These are phyloP conservation scores for Leptopterna dolabrata DNA, from an alignment of 2,888 invertebrate genomes.

Conservation along the genomic window DNA sequence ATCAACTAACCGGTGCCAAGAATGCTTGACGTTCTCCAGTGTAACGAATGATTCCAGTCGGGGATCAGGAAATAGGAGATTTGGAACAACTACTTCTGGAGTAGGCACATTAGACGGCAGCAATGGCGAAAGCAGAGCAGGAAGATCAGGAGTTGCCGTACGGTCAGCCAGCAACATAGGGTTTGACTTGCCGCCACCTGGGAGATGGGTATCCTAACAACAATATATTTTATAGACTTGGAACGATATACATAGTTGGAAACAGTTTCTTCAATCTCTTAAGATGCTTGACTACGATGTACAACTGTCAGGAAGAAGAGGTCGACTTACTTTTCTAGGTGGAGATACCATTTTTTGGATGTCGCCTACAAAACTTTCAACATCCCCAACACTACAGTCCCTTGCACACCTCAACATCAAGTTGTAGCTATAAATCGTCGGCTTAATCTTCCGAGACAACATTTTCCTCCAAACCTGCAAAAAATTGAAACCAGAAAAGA, in stretches of 20 bases:
- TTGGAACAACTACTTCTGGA: not conserved
- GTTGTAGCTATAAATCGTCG: conserved; percentile 82
- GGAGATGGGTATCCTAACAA: no score
- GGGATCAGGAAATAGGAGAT: conserved; percentile 66
- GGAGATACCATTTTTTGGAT: conserved; percentile 64
- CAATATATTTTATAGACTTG: no score
- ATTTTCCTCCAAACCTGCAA: conserved; percentile 84
- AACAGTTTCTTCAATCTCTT: no score
- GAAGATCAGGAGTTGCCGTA: no score
- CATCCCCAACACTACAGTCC: conserved; percentile 83
- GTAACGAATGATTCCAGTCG: conserved; percentile 73
- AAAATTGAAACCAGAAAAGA: not conserved
- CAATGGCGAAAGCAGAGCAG: no score
- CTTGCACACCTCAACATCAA: conserved; percentile 81
- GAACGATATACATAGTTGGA: no score
- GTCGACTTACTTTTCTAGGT: not conserved
- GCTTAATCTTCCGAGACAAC: conserved; percentile 74
- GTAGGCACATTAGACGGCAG: not conserved
- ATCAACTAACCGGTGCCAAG: conserved; percentile 65
- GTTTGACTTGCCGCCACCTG: no score
- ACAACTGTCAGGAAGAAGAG: no score
- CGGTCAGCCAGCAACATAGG: no score
- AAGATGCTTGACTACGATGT: no score
- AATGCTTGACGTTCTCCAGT: conserved; percentile 71
- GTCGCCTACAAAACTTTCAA: conserved; percentile 72